A percentile compares a stretch with the other conserved stretches of the same genome.
These are phyloP conservation scores for Nomada goodeniana DNA, from an alignment of 2,888 invertebrate species.

Conservation along the genomic window DNA sequence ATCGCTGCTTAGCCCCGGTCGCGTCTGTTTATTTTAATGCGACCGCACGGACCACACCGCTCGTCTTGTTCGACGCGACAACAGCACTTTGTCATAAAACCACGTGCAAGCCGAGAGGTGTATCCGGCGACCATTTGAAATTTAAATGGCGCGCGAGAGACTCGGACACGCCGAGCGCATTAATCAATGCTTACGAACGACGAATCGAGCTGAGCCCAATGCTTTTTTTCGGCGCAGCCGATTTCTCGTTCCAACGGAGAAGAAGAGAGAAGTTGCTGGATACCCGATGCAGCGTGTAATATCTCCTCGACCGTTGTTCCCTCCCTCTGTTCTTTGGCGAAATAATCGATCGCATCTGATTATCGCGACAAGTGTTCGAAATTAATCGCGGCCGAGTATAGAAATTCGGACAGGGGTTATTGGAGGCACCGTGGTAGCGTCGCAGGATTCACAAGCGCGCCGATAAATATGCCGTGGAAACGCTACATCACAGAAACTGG, in stretches of 20 bases:
- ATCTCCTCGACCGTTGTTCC: background rate
- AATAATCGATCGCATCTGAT: conserved; percentile 38
- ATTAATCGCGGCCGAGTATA: background rate
- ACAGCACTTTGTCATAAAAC: conserved; percentile 76
- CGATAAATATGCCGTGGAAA: no score
- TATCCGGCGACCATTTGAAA: conserved; percentile 74
- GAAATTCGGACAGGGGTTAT: no score
- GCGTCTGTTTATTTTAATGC: conserved; percentile 56
- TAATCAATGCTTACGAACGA: conserved; percentile 62
- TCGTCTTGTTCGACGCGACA: conserved; percentile 71
- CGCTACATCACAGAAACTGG: no score
- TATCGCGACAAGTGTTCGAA: background rate
- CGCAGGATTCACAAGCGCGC: no score
- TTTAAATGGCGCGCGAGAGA: conserved; percentile 68
- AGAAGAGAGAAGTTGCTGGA: conserved; percentile 28
- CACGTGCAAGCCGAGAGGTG: conserved; percentile 62
- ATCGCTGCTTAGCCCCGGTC: conserved; percentile 2
- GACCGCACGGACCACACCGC: conserved; percentile 56
- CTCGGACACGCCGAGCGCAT: conserved; percentile 52
- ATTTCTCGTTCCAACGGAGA: conserved; percentile 26
- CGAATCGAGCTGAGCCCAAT: conserved; percentile 53
- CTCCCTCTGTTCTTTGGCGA: background rate
- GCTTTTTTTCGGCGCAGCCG: conserved; percentile 44
- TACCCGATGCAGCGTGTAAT: conserved; percentile 34
- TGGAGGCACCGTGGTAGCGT: no score